Evolutionary conservation across 2,888 invertebrate species (phyloP), one percentile per base, ranked within the genome.

Genomic region (Dyspetes luteomarginatus): DNA sequence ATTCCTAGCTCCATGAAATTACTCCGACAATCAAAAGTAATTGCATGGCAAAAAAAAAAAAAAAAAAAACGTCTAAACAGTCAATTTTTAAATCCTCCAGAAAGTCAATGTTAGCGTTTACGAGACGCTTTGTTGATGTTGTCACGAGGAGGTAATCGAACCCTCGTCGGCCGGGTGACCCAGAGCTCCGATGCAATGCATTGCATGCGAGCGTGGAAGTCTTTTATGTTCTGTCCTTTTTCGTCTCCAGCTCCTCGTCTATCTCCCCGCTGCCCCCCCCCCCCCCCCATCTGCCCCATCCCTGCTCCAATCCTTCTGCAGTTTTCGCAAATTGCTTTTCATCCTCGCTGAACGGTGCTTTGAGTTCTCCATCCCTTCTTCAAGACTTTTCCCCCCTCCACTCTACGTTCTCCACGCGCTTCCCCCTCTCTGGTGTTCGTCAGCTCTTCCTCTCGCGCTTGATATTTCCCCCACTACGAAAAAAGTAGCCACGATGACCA

Each of bases 101-200:
- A 17, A 7, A n/a, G 5, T n/a, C 26, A 36, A 69, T 7, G 30
- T 19, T 5, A 19, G 3, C 36, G 48, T 45, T 60, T 45, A 28
- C 30, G 22, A 60, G 36, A 17, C n/a, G 67, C 60, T 48, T 75
- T 79, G 81, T 79, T 76, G 75, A 78, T 81, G 67, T 74, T 71
- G 72, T 64, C 65, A 52, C 45, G 26, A 45, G 56, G 72, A 84
- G 85, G 85, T 85, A 79, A 81, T 84, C 83, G 84, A 85, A 85
- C 86, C 73, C 83, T 72, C 77, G 76, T 76, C 86, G 86, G 85
- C 86, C 86, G 85, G 86, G 85, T 88, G 87, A 88, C 86, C 86
- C 85, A 88, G 86, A 87, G 87, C 85, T 86, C 84, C 73, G 74
- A 67, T 55, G 48, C 72, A 69, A 22, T 36, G 55, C 69, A 64